Evolutionary conservation across 2,888 invertebrate genomes (phyloP).

Genomic region (Salticus scenicus): DNA sequence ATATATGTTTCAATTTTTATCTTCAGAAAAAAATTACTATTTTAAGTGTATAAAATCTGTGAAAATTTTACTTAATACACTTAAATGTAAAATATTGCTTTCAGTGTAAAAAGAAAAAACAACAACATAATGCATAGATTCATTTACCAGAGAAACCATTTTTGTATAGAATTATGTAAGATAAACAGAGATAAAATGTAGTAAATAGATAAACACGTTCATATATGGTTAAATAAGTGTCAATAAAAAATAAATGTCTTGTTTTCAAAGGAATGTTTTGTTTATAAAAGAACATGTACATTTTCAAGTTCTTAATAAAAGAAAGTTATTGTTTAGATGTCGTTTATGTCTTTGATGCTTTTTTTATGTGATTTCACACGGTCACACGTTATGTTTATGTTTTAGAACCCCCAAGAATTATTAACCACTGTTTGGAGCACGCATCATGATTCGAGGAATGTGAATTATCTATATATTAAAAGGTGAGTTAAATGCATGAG

Average conservation of each 20-base stretch:
- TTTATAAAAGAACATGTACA: neutral
- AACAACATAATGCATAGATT: too few species aligned
- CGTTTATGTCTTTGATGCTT: neutral
- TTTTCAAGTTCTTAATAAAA: slow-evolving; percentile 16
- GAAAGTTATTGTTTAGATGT: neutral
- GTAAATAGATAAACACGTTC: neutral
- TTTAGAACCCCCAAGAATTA: slow-evolving; percentile 67
- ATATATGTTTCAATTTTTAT: too few species aligned
- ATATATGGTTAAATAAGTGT: neutral
- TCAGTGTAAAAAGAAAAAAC: too few species aligned
- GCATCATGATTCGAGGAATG: slow-evolving; percentile 48
- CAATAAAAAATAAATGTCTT: neutral
- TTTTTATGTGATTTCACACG: neutral
- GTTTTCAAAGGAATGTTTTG: neutral
- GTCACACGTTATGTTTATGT: slow-evolving; percentile 36
- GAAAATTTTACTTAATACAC: too few species aligned
- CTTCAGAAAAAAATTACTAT: too few species aligned
- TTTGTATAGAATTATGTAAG: neutral
- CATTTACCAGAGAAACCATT: too few species aligned
- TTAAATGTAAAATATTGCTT: too few species aligned
- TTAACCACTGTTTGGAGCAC: slow-evolving; percentile 67
- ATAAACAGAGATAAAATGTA: neutral
- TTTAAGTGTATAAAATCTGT: too few species aligned
- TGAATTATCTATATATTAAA: slow-evolving; percentile 7
- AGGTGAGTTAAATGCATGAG: slow-evolving; percentile 43